phyloP scores from a whole-genome alignment of 1,140 invertebrate species.

The Diabrotica undecimpunctata region DNA sequence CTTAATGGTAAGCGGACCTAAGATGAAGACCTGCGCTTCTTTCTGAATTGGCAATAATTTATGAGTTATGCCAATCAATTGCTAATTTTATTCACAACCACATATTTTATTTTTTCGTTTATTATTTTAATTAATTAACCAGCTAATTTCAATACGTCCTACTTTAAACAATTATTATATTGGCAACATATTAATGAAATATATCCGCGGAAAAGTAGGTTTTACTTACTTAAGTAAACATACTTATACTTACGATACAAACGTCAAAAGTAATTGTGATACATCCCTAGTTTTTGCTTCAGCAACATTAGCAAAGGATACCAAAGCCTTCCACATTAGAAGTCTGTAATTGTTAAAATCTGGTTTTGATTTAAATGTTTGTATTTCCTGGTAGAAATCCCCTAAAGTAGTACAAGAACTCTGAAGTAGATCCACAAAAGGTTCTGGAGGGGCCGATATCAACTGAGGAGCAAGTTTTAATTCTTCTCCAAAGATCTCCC shows the following conservation, averaged over 20 bases:
- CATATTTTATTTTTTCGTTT: too few relatives aligned
- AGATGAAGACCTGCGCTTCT: too few relatives aligned
- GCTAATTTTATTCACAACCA: too few relatives aligned
- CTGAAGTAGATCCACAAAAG: conserved; percentile 23
- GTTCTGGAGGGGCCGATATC: conserved; percentile 35
- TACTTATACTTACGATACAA: conserved; percentile 58
- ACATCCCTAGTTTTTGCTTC: conserved; percentile 77
- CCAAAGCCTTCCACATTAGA: conserved; percentile 77
- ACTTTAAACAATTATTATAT: too few relatives aligned
- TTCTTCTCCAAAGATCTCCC: conserved; percentile 67
- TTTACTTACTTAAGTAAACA: too few relatives aligned
- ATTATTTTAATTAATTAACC: too few relatives aligned
- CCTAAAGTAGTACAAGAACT: conserved; percentile 29
- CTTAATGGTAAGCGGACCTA: too few relatives aligned
- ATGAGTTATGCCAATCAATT: too few relatives aligned
- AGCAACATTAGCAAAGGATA: conserved; percentile 65
- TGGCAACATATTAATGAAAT: too few relatives aligned
- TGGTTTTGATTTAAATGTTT: conserved; percentile 54
- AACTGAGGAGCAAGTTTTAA: conserved; percentile 52
- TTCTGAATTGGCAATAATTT: too few relatives aligned
- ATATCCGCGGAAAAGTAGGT: too few relatives aligned
- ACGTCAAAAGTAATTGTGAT: conserved; percentile 72
- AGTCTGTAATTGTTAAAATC: conserved; percentile 74
- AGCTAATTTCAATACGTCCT: too few relatives aligned
- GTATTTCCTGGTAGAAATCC: conserved; percentile 31